phyloP scores from a whole-genome alignment of 2,888 invertebrate genomes.

The Cotesia congregata region DNA sequence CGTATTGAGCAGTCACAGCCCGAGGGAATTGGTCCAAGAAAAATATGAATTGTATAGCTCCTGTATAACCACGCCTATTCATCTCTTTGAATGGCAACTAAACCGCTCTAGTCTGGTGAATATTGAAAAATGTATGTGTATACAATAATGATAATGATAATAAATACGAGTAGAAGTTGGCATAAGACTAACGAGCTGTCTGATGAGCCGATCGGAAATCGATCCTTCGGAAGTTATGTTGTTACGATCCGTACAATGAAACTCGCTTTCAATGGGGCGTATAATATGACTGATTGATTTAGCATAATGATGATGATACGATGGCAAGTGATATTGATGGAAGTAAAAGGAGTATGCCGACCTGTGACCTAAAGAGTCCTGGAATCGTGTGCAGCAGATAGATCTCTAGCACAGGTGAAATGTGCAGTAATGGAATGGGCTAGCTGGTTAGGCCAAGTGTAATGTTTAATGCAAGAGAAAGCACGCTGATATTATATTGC shows the following conservation, averaged over 20 bases:
- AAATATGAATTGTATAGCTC: not conserved
- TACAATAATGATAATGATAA: not conserved
- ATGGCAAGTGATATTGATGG: not conserved
- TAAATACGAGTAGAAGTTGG: no score
- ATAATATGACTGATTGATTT: not conserved
- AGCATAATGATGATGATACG: not conserved
- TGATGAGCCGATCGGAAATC: not conserved
- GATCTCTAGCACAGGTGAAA: not conserved
- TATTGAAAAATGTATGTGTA: not conserved
- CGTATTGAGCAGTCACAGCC: not conserved
- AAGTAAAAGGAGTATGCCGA: not conserved
- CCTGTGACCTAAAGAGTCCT: not conserved
- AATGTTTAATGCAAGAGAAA: not conserved
- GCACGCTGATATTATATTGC: not conserved
- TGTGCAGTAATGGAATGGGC: not conserved
- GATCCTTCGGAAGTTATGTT: not conserved
- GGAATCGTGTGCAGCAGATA: not conserved
- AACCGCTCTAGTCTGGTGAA: not conserved
- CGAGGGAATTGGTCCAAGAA: not conserved
- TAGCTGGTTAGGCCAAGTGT: not conserved
- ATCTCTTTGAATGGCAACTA: not conserved
- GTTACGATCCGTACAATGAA: not conserved
- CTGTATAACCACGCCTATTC: not conserved
- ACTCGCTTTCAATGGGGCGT: not conserved
- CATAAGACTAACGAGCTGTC: not conserved